phyloP scores from a whole-genome alignment of 2,888 invertebrate genomes.

The Gasteruption jaculator region DNA sequence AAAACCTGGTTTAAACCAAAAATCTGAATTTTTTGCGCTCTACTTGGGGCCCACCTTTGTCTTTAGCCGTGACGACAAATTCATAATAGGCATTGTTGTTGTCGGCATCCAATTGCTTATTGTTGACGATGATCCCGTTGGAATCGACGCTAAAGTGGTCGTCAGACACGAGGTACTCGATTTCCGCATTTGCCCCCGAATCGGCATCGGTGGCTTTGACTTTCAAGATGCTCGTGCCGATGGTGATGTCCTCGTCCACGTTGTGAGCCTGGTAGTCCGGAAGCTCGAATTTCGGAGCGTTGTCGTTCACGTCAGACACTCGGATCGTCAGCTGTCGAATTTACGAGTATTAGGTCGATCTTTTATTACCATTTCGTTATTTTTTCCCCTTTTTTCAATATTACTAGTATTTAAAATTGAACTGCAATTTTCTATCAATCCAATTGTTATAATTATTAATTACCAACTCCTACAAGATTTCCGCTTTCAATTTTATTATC shows the following conservation, averaged over 20 bases:
- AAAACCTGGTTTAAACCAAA: no score
- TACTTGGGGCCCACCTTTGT: constrained; percentile 77
- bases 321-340: constrained; percentile 89
- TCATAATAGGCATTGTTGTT: constrained; percentile 96
- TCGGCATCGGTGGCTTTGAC: constrained; percentile 95
- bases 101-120: constrained; percentile 90
- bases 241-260: constrained; percentile 89
- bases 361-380: no score
- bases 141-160: constrained; percentile 94
- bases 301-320: constrained; percentile 96
- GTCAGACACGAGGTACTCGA: constrained; percentile 86
- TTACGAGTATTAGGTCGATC: no score
- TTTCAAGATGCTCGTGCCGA: constrained; percentile 88
- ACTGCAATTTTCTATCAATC: no score
- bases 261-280: constrained; percentile 97
- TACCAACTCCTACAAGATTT: no score
- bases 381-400: no score
- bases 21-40: no score
- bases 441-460: no score
- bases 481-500: no score
- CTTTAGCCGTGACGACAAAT: constrained; percentile 89
- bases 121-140: constrained; percentile 88
- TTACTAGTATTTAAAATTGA: no score
- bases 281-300: constrained; percentile 92
- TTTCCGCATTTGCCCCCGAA: constrained; percentile 91